Base-by-base conservation (phyloP, 2,113 vertebrate species). In the Forbesichthys agassizii region DNA sequence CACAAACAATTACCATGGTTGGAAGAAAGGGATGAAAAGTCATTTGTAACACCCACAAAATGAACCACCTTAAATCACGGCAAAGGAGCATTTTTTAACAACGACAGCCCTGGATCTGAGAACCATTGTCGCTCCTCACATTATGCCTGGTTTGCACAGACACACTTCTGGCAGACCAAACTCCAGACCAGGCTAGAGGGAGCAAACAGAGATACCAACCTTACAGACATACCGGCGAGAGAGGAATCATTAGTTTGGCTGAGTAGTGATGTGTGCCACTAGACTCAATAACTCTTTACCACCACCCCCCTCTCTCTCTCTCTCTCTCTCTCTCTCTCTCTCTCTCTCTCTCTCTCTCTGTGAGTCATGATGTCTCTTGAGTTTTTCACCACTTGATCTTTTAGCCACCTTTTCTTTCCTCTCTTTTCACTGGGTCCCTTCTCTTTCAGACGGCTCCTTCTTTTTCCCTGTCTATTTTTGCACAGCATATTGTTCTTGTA, bases 251-350 rank as follows among this genome's bases (percentile, higher is more conserved):
- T 70, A 9, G 48, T 48, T 66, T 69, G 69, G 69, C 69, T 42
- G 67, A 70, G 59, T 69, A 56, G 70, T 63, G 64, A 81, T 73
- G 62, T 16, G 60, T 48, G 61, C 71, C 61, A 66, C 66, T 58
- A 16, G 33, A 54, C 16, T 9, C 7, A 55, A 18, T 4, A 55
- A 55, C 55, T 47, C 42, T 47, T 14, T 11, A 5, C n/a, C 12
- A n/a, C 14, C n/a, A 14, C 13, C 73, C 51, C 54, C 64, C 54
- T 55, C n/a, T 9, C 53, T 71, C 64, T 55, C 57, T 64, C 57
- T 56, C 48, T 49, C 5, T 2, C 11, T 69, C 1, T 55, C n/a
- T 9, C 53, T 71, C 64, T 55, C 57, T 64, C 57, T 56, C 48
- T 13, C 1, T 55, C n/a, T 9, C 53, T 71, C 64, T 55, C 57